A percentile compares a stretch with the other conserved stretches of the same genome.
Conservation (phyloP, 2,888 invertebrate genomes). For the Hirtodrosophila alboralis region DNA sequence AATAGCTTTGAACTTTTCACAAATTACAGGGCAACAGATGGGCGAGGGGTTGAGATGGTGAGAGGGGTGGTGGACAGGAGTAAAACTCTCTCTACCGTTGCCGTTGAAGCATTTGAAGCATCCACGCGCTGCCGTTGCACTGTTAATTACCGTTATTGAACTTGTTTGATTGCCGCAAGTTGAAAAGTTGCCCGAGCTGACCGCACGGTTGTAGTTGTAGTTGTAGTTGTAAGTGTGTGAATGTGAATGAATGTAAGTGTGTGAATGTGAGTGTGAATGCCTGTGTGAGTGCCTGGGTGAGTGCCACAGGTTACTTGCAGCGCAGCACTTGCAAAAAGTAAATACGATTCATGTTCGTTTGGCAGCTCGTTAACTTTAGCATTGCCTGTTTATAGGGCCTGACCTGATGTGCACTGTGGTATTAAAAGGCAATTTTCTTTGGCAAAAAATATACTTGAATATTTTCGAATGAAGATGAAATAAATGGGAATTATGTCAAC, state of each 20-base stretch:
- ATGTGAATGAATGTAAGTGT: background rate
- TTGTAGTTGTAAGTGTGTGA: background rate
- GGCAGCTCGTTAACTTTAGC: conserved; percentile 37
- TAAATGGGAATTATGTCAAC: no score
- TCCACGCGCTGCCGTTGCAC: conserved; percentile 51
- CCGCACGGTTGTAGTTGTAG: conserved; percentile 17
- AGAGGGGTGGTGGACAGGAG: no score
- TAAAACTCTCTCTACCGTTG: no score
- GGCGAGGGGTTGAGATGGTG: background rate
- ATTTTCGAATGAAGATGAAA: no score
- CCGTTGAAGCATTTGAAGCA: conserved; percentile 36
- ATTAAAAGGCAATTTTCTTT: no score
- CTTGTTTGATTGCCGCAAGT: conserved; percentile 76
- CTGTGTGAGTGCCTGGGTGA: conserved; percentile 14
- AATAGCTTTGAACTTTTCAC: conserved; percentile 78
- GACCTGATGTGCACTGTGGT: no score
- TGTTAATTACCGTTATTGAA: conserved; percentile 78
- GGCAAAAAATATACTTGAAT: no score
- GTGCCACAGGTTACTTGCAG: conserved; percentile 47
- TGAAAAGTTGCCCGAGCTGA: conserved; percentile 64
- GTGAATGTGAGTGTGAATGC: conserved; percentile 14
- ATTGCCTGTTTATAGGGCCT: conserved; percentile 13
- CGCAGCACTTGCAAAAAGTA: conserved; percentile 41
- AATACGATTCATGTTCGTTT: conserved; percentile 39
- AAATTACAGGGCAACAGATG: conserved; percentile 57